phyloP scores from a whole-genome alignment of 2,113 vertebrate species.

The Redunca redunca region DNA sequence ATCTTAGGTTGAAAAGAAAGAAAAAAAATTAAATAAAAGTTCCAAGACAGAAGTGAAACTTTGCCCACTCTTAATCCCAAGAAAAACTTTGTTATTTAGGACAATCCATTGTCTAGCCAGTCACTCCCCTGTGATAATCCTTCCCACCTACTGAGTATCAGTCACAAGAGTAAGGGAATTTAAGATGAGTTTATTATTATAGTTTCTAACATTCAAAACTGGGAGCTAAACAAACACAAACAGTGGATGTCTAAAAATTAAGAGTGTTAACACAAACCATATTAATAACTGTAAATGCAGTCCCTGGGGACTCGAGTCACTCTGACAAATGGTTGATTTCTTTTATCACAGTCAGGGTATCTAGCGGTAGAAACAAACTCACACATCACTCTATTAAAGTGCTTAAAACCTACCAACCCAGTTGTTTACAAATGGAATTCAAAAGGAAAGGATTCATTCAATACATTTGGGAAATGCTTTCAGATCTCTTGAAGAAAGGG shows the following conservation, averaged over 20 bases:
- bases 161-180: background rate
- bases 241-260: conserved; percentile 14
- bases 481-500: background rate
- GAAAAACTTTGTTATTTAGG: conserved; percentile 4
- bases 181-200: background rate
- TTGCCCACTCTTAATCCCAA: background rate
- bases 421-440: background rate
- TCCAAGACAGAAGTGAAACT: conserved; percentile 5
- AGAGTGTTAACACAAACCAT: background rate
- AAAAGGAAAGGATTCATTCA: background rate
- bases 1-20: background rate
- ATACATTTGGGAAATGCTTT: background rate
- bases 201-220: conserved; percentile 12
- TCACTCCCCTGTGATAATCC: background rate
- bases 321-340: background rate
- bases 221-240: background rate
- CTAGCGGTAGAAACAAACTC: conserved; percentile 5
- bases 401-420: background rate
- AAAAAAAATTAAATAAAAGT: background rate
- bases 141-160: background rate
- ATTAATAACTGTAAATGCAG: background rate
- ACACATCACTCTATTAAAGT: background rate
- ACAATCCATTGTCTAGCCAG: background rate
- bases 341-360: background rate
- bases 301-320: background rate